Percentiles rank a stretch among this genome's conserved stretches.
phyloP scores from a whole-genome alignment of 1,140 invertebrate genomes.

The Drosophila sturtevanti region DNA sequence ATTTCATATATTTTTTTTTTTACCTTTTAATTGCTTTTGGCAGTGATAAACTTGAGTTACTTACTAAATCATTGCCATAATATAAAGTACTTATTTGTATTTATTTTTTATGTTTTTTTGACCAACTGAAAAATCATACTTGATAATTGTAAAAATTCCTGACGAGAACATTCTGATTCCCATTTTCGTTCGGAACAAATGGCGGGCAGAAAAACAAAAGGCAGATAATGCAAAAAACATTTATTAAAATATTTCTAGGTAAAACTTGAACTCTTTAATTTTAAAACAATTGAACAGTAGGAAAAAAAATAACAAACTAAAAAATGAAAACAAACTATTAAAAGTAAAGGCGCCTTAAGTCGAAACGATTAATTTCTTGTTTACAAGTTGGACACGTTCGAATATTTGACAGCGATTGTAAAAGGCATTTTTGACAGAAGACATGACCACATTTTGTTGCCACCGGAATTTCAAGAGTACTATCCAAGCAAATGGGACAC shows the following conservation, averaged over 20 bases:
- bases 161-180: conserved; percentile 42
- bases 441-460: conserved; percentile 13
- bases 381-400: not conserved
- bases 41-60: too few relatives aligned
- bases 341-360: not conserved
- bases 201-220: conserved; percentile 18
- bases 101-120: conserved; percentile 1
- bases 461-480: not conserved
- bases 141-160: conserved; percentile 54
- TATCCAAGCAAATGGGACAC: conserved; percentile 11
- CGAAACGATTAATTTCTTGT: too few relatives aligned
- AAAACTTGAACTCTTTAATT: not conserved
- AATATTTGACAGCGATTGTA: not conserved
- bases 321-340: not conserved
- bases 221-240: not conserved
- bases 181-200: conserved; percentile 23
- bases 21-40: too few relatives aligned
- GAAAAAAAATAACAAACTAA: not conserved
- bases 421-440: not conserved
- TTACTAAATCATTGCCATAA: not conserved
- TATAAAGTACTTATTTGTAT: not conserved
- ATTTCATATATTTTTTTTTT: too few relatives aligned
- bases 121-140: conserved; percentile 64
- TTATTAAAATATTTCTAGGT: not conserved
- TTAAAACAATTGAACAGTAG: not conserved